Conservation (phyloP, 2,113 vertebrate species). For the Centropristis striata region DNA sequence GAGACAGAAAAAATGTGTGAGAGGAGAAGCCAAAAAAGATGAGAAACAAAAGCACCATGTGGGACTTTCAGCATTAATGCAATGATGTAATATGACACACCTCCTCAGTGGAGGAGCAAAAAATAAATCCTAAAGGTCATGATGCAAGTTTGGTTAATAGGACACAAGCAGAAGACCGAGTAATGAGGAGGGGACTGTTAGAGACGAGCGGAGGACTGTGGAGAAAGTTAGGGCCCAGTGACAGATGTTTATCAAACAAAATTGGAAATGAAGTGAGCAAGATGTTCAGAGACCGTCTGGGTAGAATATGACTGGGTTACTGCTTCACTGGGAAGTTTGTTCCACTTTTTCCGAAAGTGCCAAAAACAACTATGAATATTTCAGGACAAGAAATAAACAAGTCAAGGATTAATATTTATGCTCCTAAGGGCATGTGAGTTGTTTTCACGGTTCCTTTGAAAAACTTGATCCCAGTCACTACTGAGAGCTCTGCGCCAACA, state of each 20-base stretch:
- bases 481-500: conserved; percentile 61
- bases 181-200: conserved; percentile 1
- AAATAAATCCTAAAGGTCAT: neutral
- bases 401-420: conserved; percentile 85
- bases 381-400: conserved; percentile 82
- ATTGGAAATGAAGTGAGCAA: conserved; percentile 64
- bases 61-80: neutral
- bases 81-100: conserved; percentile 14
- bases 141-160: conserved; percentile 9
- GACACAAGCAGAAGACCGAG: conserved; percentile 12
- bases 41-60: neutral
- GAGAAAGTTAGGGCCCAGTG: conserved; percentile 38
- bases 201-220: neutral
- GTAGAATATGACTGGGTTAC: conserved; percentile 35
- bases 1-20: neutral
- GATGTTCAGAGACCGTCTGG: conserved; percentile 64
- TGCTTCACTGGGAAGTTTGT: conserved; percentile 74
- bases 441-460: conserved; percentile 77
- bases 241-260: conserved; percentile 75
- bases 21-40: neutral
- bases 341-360: conserved; percentile 76
- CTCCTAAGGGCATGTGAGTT: conserved; percentile 72
- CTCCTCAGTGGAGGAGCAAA: neutral
- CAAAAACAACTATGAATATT: conserved; percentile 85
- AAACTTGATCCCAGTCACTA: conserved; percentile 71